Evolutionary conservation across 2,113 vertebrate species (phyloP), one percentile per base, ranked within the genome.

Genomic region (Catharus minimus): DNA sequence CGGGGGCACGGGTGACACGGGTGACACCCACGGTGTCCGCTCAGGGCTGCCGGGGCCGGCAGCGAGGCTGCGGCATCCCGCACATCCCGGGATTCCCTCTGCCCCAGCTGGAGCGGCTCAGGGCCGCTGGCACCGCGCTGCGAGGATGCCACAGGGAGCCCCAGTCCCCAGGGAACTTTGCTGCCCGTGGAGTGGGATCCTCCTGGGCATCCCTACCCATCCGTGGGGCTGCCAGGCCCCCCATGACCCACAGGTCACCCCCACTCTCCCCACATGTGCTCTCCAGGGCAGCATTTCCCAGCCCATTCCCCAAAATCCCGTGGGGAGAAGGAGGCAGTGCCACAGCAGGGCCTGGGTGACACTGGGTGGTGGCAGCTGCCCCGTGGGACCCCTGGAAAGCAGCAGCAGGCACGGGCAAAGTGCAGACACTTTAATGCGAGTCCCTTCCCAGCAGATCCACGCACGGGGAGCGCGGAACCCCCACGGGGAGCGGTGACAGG

Each of bases 391-490:
- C 81, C 49, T 1, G 28, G 61, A 39, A 88, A 83, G 55, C 72
- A 4, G 44, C 61, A 3, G 56, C 50, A 93, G 88, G 55, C 66
- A 2, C 1, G 3, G 41, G 52, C 67, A 92, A 95, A 92, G 92
- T 86, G 94, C 91, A 93, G 88, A 92, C 85, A 72, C 76, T 91
- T 93, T 92, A 92, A 91, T 94, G 94, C 43, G 64, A 93, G 87
- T 61, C 92, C 86, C 91, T 71, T 90, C 88, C 92, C 86, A 9
- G 89, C 84, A 61, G 64, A 53, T 41, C 57, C 46, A 5, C 9
- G 11, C 57, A 3, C 1, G 26, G 50, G 50, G 43, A 71, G 23
- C 58, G 22, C 2, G 16, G 76, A 56, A 32, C 49, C 52, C 11
- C 1, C 9, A 8, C 0, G 18, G 49, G 44, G 14, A 66, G 58